A percentile compares a stretch with the other conserved stretches of the same genome.
Evolutionary conservation across 2,797 vertebrate species (phyloP).

Genomic region (Phalanger gymnotis): DNA sequence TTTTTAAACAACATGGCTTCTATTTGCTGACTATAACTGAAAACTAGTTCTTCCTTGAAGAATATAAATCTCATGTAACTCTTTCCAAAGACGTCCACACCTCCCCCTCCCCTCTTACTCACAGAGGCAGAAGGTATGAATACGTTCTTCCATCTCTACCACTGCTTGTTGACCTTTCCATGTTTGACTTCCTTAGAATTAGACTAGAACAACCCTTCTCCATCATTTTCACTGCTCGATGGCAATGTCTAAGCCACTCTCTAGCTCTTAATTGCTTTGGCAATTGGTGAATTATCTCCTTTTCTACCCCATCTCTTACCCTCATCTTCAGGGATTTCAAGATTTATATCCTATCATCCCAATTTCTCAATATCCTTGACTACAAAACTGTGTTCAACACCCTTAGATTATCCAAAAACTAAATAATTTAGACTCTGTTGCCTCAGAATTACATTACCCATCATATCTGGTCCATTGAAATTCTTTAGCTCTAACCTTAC

Average conservation of each 20-base stretch:
- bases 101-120: neutral
- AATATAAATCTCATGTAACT: neutral
- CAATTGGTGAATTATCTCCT: neutral
- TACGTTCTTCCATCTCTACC: neutral
- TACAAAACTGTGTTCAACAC: neutral
- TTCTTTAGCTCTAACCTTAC: neutral
- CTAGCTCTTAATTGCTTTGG: neutral
- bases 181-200: neutral
- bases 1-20: neutral
- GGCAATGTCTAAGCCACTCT: neutral
- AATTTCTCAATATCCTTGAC: neutral
- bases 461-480: neutral
- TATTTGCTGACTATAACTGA: neutral
- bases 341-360: neutral
- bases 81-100: neutral
- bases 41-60: neutral
- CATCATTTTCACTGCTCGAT: neutral
- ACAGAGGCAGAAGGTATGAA: neutral
- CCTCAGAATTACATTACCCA: neutral
- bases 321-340: neutral
- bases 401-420: neutral
- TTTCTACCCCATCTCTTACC: neutral
- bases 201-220: neutral
- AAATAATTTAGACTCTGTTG: neutral
- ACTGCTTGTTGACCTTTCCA: neutral